Evolutionary conservation across 1,140 invertebrate genomes (phyloP), one percentile per base, ranked within the genome.

Genomic region (Lineus longissimus): DNA sequence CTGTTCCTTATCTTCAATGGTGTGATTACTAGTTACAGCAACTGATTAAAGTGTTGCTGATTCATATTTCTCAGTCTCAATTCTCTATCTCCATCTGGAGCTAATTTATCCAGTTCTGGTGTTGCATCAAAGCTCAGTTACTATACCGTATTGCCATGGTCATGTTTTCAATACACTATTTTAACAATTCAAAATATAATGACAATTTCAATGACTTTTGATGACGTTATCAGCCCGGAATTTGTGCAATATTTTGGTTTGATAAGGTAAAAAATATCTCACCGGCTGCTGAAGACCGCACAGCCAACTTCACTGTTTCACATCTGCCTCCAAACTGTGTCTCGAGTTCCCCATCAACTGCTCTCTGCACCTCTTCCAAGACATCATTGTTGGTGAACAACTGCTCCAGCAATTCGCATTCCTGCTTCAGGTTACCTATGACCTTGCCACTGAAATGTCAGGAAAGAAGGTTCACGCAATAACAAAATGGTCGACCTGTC

Each of bases 201-300:
- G n/a, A n/a, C n/a, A n/a, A n/a, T n/a, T n/a, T n/a, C n/a, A n/a
- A n/a, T n/a, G n/a, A n/a, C n/a, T n/a, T n/a, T n/a, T n/a, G n/a
- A n/a, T n/a, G n/a, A 43, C 11, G 40, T 43, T 11, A n/a, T n/a
- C n/a, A n/a, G n/a, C n/a, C n/a, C n/a, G 4, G 19, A n/a, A 56
- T 17, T 56, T 22, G 55, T 17, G 19, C 19, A 56, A 25, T 27
- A 56, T 23, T 22, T 1, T 56, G 15, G 23, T 9, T 31, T 33
- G 23, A 29, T 22, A 59, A 30, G 7, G 17, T 11, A 31, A 23
- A 43, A n/a, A n/a, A n/a, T n/a, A n/a, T n/a, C 11, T 33, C 63
- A 78, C 88, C 88, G 55, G 89, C 82, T 31, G 88, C 90, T 74
- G 87, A 88, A 2, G 86, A 88, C 59, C 87, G 71, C 17, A 88